phyloP scores from a whole-genome alignment of 2,113 vertebrate genomes.

The Protobothrops mucrosquamatus region DNA sequence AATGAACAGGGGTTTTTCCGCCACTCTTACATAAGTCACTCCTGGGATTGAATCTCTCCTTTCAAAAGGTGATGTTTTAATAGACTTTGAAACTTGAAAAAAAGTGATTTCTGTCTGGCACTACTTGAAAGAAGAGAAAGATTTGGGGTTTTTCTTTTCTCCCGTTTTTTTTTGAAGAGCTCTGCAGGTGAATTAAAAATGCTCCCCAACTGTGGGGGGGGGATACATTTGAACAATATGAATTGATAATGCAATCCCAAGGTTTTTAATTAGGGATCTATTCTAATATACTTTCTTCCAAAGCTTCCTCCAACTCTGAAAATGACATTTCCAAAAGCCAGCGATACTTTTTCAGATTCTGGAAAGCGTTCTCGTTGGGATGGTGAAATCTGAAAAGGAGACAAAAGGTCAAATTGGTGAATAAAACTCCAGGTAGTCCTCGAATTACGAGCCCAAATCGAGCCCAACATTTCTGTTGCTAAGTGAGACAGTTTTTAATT shows the following conservation, averaged over 20 bases:
- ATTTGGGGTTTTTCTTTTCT: conserved; percentile 39
- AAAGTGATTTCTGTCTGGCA: conserved; percentile 53
- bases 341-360: conserved; percentile 27
- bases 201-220: conserved; percentile 45
- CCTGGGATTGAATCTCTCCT: conserved; percentile 48
- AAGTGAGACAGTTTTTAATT: background rate
- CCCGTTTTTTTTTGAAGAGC: conserved; percentile 41
- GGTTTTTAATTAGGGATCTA: conserved; percentile 67
- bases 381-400: background rate
- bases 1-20: conserved; percentile 54
- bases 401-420: background rate
- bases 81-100: conserved; percentile 53
- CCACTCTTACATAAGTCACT: conserved; percentile 43
- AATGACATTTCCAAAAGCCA: conserved; percentile 31
- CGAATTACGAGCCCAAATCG: background rate
- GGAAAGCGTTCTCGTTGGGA: conserved; percentile 12
- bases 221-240: conserved; percentile 48
- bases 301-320: conserved; percentile 24
- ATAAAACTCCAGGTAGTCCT: background rate
- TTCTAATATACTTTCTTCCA: conserved; percentile 42
- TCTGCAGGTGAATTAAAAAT: conserved; percentile 27
- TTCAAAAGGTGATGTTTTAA: conserved; percentile 63
- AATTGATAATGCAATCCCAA: conserved; percentile 40
- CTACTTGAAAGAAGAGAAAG: conserved; percentile 67
- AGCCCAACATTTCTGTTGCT: background rate